Base-by-base conservation (phyloP, 2,113 vertebrate genomes). In the Neofelis nebulosa region DNA sequence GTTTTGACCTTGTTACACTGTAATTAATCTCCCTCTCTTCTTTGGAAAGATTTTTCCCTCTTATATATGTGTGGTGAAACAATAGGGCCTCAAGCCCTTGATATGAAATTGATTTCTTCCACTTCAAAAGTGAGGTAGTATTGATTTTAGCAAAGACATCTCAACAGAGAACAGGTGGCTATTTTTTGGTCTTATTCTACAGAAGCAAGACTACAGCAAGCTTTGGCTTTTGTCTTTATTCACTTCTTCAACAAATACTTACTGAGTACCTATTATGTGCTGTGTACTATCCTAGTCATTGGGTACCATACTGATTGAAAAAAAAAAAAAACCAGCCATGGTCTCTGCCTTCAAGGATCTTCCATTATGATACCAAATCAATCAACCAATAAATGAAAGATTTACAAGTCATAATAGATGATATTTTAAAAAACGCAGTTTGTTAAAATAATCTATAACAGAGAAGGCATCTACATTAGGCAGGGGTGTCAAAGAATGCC, bases 101-200 rank as follows among this genome's bases (percentile, higher is more conserved):
- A 57, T 31, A 23, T 33, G 23, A 15, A 78, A 79, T 80, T 86
- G 50, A 36, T 48, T 94, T 83, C 55, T 91, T 95, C 31, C 21
- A 38, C 61, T 89, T 65, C 50, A 69, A 86, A 96, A 94, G n/a
- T 29, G 27, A 78, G n/a, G 71, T 71, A 63, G 29, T 38, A 80
- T 19, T 45, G 50, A 89, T 69, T 94, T 94, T 94, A 85, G 36
- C 41, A 69, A 82, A 82, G 10, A 96, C 69, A 89, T 79, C 11
- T 79, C n/a, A 71, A 33, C 38, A 88, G 31, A 93, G 52, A 95
- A 88, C 2, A 33, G 21, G 76, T 68, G 14, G 55, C 57, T 88
- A 31, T 66, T 82, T 95, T 38, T 57, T 61, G 2, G 4, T 88
- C 12, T 33, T 79, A 33, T 78, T 63, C 29, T 87, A 79, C 3